Evolutionary conservation across 1,140 invertebrate genomes (phyloP).

Genomic region (Heliconius nattereri): DNA sequence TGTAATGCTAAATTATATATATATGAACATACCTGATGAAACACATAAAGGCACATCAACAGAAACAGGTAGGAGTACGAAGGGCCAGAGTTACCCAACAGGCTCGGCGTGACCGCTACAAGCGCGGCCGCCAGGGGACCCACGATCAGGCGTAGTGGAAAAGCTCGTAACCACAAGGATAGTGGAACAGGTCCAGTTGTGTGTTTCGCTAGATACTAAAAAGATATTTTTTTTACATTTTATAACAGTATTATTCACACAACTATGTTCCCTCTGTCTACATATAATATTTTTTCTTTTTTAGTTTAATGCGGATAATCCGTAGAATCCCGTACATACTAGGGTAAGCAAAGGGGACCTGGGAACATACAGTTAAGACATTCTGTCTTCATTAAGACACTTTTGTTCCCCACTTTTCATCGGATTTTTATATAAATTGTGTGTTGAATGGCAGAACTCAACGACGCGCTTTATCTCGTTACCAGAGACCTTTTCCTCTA

Average conservation of each 20-base stretch:
- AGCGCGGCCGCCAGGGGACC: constrained; percentile 91
- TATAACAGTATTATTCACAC: not conserved
- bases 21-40: constrained; percentile 90
- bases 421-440: no score
- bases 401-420: no score
- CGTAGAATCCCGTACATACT: not conserved
- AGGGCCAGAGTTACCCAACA: constrained; percentile 81
- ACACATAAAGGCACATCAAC: constrained; percentile 89
- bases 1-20: not conserved
- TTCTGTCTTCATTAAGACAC: no score
- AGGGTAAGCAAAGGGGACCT: no score
- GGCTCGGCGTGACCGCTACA: constrained; percentile 91
- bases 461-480: no score
- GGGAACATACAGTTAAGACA: no score
- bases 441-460: no score
- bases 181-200: constrained; percentile 94
- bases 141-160: constrained; percentile 93
- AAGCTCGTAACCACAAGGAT: constrained; percentile 93
- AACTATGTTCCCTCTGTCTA: no score
- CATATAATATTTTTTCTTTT: not conserved
- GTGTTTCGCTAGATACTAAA: constrained; percentile 85
- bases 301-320: not conserved
- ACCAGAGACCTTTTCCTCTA: no score
- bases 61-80: constrained; percentile 89
- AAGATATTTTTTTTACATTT: constrained; percentile 22